phyloP scores from a whole-genome alignment of 2,113 vertebrate genomes.

The Mionectes macconnelli region DNA sequence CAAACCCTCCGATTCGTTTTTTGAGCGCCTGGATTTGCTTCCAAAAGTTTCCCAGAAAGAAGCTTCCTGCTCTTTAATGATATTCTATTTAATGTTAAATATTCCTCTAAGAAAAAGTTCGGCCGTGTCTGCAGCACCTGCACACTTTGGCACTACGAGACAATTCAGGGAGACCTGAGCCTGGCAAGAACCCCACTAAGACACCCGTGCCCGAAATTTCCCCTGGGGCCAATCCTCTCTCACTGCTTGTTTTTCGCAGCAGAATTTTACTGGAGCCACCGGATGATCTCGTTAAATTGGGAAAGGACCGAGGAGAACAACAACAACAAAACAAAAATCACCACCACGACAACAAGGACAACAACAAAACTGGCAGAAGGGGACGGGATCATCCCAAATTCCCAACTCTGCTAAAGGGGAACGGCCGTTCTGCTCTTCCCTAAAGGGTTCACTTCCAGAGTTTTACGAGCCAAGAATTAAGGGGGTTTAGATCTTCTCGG shows the following conservation, averaged over 20 bases:
- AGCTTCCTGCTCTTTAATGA: background rate
- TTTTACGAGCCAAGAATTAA: background rate
- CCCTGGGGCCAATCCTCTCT: background rate
- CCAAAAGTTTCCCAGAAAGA: background rate
- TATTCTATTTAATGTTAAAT: too few relatives aligned
- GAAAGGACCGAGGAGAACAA: background rate
- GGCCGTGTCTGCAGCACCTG: background rate
- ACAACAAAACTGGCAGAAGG: background rate
- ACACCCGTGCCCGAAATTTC: background rate
- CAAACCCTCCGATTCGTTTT: background rate
- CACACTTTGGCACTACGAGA: background rate
- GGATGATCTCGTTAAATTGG: background rate
- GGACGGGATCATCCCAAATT: background rate
- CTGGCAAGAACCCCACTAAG: background rate
- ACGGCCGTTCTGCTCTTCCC: background rate
- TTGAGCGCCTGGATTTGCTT: background rate
- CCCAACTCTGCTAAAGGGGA: conserved; percentile 41
- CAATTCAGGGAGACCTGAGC: background rate
- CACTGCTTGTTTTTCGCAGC: background rate
- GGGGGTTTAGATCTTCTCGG: background rate
- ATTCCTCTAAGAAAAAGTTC: background rate
- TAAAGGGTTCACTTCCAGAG: background rate
- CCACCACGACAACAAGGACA: background rate
- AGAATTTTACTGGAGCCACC: background rate
- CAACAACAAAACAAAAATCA: too few relatives aligned